Conservation (phyloP, 2,113 vertebrate species). For the Cinclus mexicanus region DNA sequence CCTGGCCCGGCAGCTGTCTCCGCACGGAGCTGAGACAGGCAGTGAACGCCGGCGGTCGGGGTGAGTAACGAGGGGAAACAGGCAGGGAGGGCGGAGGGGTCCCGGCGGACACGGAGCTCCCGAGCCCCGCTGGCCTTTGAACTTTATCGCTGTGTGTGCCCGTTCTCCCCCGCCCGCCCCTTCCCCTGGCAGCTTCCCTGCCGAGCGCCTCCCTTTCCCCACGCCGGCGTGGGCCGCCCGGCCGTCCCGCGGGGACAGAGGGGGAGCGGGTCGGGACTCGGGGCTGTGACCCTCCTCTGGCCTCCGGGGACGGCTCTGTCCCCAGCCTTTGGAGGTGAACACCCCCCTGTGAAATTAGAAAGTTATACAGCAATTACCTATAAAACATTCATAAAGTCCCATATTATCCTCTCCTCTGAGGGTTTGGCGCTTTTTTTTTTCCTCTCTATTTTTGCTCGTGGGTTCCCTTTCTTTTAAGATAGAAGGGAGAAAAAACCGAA, state of each 20-base stretch:
- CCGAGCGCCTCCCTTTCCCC: background rate
- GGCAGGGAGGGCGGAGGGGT: background rate
- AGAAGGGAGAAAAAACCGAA: background rate
- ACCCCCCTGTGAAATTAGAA: slow-evolving; percentile 41
- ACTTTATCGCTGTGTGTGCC: background rate
- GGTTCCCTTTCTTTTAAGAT: background rate
- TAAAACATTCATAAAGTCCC: slow-evolving; percentile 72
- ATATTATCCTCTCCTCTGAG: slow-evolving; percentile 65
- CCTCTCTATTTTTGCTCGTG: background rate
- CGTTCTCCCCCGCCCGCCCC: too few relatives aligned
- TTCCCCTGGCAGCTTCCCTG: background rate
- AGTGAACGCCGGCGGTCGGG: slow-evolving; percentile 74
- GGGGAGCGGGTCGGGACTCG: background rate
- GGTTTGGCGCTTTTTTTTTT: background rate
- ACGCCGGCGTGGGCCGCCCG: background rate
- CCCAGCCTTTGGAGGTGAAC: background rate
- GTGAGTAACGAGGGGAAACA: slow-evolving; percentile 70
- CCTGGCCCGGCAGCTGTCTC: slow-evolving; percentile 83
- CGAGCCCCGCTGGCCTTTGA: background rate
- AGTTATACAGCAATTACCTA: slow-evolving; percentile 74
- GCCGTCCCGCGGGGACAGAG: background rate
- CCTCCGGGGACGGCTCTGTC: background rate
- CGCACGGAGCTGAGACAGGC: slow-evolving; percentile 68
- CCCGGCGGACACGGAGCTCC: background rate
- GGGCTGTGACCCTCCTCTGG: background rate